A percentile compares a stretch with the other conserved stretches of the same genome.
Conservation (phyloP, 2,797 vertebrate genomes). For the Mallotus villosus region DNA sequence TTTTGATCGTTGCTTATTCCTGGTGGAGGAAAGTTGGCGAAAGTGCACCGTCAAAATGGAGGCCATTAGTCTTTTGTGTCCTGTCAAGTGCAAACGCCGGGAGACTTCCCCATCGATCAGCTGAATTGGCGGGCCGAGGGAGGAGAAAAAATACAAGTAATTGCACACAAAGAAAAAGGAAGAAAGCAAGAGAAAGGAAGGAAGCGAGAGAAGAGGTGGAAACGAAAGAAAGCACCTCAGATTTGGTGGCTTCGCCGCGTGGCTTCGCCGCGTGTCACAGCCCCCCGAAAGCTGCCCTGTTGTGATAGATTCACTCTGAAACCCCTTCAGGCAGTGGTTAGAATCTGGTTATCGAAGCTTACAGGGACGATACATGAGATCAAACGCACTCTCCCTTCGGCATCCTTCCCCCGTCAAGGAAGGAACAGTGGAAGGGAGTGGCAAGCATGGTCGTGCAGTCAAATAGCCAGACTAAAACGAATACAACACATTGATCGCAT, state of each 20-base stretch:
- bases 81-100: slow-evolving; percentile 5
- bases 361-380: slow-evolving; percentile 13
- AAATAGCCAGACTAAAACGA: neutral
- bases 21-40: neutral
- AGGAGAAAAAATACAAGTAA: neutral
- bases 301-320: slow-evolving; percentile 8
- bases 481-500: neutral
- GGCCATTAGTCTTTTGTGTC: slow-evolving; percentile 7
- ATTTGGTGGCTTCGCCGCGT: neutral
- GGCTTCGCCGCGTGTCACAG: neutral
- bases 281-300: slow-evolving; percentile 4
- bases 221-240: neutral
- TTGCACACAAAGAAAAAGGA: neutral
- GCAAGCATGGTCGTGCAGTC: neutral
- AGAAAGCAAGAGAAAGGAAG: neutral
- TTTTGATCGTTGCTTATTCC: slow-evolving; percentile 7
- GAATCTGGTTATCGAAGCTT: slow-evolving; percentile 18
- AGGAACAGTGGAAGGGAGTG: neutral
- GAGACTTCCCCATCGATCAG: neutral
- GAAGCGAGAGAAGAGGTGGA: neutral
- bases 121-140: neutral
- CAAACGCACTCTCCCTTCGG: slow-evolving; percentile 14
- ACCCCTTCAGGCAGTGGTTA: slow-evolving; percentile 6
- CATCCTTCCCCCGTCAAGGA: neutral
- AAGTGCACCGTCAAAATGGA: neutral